These are phyloP conservation scores for Eidolon dupreanum DNA, from an alignment of 2,797 vertebrate genomes.

Conservation along the genomic window DNA sequence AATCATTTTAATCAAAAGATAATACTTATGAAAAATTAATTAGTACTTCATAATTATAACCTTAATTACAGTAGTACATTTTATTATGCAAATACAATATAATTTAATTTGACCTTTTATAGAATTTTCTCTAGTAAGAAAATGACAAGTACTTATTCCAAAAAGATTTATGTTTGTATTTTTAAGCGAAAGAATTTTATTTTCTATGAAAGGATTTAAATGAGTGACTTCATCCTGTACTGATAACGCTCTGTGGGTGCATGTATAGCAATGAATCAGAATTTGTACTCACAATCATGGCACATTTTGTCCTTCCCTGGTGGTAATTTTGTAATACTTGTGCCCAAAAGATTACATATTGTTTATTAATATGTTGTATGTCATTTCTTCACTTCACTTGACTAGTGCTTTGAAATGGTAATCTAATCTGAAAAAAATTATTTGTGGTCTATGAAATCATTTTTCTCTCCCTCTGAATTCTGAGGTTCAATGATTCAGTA, in stretches of 20 bases:
- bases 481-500: background rate
- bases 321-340: slow-evolving; percentile 26
- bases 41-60: slow-evolving; percentile 2
- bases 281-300: background rate
- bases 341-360: slow-evolving; percentile 55
- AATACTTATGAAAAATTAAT: slow-evolving; percentile 40
- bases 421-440: slow-evolving; percentile 27
- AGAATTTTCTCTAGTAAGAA: slow-evolving; percentile 13
- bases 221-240: slow-evolving; percentile 25
- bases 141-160: background rate
- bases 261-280: slow-evolving; percentile 15
- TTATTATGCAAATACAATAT: background rate
- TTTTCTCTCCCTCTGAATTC: background rate
- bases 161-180: background rate
- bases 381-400: slow-evolving; percentile 56
- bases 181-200: slow-evolving; percentile 16
- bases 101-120: slow-evolving; percentile 5
- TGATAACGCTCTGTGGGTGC: background rate
- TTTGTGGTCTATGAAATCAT: slow-evolving; percentile 45
- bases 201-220: slow-evolving; percentile 22
- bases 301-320: slow-evolving; percentile 25
- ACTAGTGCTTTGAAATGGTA: slow-evolving; percentile 57
- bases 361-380: slow-evolving; percentile 68
- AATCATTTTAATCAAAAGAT: slow-evolving; percentile 31
- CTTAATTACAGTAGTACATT: background rate